These are phyloP conservation scores for Cremastobaeus sp. DNA, from an alignment of 2,888 invertebrate species.

Conservation along the genomic window DNA sequence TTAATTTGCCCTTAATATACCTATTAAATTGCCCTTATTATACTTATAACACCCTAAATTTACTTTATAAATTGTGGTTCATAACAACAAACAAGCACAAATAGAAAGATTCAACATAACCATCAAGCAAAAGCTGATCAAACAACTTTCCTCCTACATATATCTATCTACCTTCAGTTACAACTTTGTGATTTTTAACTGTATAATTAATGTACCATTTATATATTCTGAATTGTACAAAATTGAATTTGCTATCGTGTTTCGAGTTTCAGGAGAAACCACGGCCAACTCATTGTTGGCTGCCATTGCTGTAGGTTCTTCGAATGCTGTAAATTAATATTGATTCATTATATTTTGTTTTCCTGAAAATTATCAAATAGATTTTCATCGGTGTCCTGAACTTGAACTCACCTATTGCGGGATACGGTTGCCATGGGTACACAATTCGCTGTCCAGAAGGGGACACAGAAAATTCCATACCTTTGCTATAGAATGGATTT, in stretches of 20 bases:
- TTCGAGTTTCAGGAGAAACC: constrained; percentile 71
- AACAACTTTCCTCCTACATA: too few relatives aligned
- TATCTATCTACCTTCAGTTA: too few relatives aligned
- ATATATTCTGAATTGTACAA: constrained; percentile 86
- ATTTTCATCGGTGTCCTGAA: too few relatives aligned
- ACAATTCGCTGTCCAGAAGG: constrained; percentile 67
- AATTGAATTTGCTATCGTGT: constrained; percentile 85
- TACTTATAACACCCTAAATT: too few relatives aligned
- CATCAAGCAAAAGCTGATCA: too few relatives aligned
- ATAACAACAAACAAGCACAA: neutral
- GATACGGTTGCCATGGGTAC: constrained; percentile 88
- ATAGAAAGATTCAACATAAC: too few relatives aligned
- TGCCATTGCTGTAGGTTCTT: constrained; percentile 43
- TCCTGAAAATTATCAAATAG: too few relatives aligned
- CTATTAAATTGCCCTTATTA: too few relatives aligned
- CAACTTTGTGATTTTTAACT: neutral
- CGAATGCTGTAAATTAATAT: constrained; percentile 47
- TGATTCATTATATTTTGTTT: too few relatives aligned
- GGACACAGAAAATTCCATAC: constrained; percentile 60
- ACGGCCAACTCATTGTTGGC: constrained; percentile 48
- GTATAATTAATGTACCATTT: constrained; percentile 80
- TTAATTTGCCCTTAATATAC: neutral
- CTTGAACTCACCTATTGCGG: constrained; percentile 79
- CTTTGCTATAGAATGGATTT: constrained; percentile 66
- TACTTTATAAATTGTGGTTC: too few relatives aligned